Evolutionary conservation across 2,113 vertebrate species (phyloP).

Genomic region (Caretta caretta): DNA sequence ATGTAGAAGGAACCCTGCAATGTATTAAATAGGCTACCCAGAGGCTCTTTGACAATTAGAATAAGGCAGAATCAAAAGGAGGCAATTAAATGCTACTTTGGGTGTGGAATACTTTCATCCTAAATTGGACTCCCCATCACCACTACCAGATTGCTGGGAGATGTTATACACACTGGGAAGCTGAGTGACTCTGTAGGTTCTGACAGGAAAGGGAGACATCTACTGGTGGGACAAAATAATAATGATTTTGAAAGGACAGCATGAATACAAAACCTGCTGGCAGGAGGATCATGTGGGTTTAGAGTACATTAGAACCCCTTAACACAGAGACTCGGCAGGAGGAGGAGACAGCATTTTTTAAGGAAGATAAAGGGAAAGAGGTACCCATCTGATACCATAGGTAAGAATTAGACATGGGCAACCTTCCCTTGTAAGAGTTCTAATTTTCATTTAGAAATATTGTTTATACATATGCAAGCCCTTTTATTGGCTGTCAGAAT

Average conservation of each 20-base stretch:
- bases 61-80: background rate
- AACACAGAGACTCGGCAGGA: background rate
- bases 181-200: background rate
- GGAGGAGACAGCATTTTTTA: background rate
- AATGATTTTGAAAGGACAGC: background rate
- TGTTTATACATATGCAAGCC: background rate
- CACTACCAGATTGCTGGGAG: accelerated
- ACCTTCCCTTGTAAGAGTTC: background rate
- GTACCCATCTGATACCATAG: background rate
- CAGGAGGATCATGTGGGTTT: background rate
- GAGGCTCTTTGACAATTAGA: background rate
- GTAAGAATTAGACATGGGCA: background rate
- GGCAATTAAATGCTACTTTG: background rate
- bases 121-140: background rate
- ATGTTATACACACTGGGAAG: background rate
- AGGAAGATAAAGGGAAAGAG: background rate
- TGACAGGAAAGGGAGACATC: slow-evolving; percentile 58
- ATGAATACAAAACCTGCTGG: background rate
- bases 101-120: background rate
- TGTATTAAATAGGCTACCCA: background rate
- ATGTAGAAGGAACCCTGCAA: accelerated
- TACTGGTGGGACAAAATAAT: slow-evolving; percentile 32
- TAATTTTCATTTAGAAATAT: background rate
- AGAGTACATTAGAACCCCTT: background rate
- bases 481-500: background rate